Evolutionary conservation across 2,888 invertebrate genomes (phyloP).

Genomic region (Onchidella celtica): DNA sequence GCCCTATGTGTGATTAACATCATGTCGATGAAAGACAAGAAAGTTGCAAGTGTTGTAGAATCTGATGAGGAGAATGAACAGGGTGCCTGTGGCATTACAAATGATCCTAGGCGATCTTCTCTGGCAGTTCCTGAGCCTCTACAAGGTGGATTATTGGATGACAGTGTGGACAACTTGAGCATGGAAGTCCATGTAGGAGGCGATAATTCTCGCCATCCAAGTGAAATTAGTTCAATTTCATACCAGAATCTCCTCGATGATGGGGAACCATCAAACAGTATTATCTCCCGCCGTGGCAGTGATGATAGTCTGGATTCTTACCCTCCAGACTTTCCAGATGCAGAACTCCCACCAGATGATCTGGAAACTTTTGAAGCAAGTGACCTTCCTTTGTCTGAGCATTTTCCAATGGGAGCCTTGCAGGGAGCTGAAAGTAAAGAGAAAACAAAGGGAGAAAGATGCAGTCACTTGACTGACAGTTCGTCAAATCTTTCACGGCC

Average conservation of each 20-base stretch:
- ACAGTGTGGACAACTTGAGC: conserved; percentile 75
- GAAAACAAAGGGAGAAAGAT: conserved; percentile 16
- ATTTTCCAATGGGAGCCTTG: conserved; percentile 50
- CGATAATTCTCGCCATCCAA: conserved; percentile 76
- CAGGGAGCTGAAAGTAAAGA: conserved; percentile 29
- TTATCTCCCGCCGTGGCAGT: conserved; percentile 69
- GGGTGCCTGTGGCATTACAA: conserved; percentile 53
- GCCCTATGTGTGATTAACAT: conserved; percentile 4
- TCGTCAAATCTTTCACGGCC: conserved; percentile 33
- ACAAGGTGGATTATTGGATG: conserved; percentile 56
- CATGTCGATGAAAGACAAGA: conserved; percentile 50
- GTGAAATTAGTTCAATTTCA: conserved; percentile 78
- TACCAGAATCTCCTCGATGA: conserved; percentile 76
- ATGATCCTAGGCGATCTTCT: conserved; percentile 49
- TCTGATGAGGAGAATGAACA: conserved; percentile 47
- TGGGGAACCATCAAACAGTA: conserved; percentile 59
- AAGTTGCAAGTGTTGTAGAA: conserved; percentile 31
- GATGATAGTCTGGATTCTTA: conserved; percentile 75
- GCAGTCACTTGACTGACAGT: conserved; percentile 35
- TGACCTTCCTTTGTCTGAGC: conserved; percentile 57
- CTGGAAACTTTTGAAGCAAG: conserved; percentile 60
- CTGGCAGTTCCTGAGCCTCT: conserved; percentile 51
- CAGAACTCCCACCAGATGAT: conserved; percentile 64
- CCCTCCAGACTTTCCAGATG: conserved; percentile 65
- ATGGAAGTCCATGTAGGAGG: conserved; percentile 79